Evolutionary conservation across 1,140 invertebrate species (phyloP).

Genomic region (Drosophila paulistorum): DNA sequence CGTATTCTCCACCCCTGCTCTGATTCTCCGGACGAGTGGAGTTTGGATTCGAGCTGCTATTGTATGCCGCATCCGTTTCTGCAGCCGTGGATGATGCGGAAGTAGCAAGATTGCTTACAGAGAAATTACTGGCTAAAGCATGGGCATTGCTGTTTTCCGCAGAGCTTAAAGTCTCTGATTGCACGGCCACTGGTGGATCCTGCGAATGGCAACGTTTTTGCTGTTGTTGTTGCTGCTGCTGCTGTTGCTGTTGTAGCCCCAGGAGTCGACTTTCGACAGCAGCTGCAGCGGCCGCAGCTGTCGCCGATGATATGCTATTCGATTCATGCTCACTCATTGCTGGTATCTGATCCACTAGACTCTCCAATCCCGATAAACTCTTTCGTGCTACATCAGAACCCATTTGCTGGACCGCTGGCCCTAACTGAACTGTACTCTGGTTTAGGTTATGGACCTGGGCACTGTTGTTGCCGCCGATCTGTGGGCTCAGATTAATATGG

Average conservation of each 20-base stretch:
- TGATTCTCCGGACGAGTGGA: constrained; percentile 20
- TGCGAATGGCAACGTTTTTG: constrained; percentile 43
- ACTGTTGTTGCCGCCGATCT: constrained; percentile 19
- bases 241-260: constrained; percentile 56
- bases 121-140: constrained; percentile 62
- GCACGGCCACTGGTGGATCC: constrained; percentile 4
- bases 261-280: constrained; percentile 66
- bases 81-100: constrained; percentile 46
- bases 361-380: constrained; percentile 94
- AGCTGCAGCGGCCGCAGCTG: constrained; percentile 55
- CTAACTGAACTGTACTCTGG: not conserved
- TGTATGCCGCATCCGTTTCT: constrained; percentile 42
- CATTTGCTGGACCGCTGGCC: constrained; percentile 12
- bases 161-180: constrained; percentile 17
- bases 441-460: constrained; percentile 84
- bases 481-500: constrained; percentile 45
- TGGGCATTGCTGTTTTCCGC: constrained; percentile 34
- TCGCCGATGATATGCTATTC: constrained; percentile 37
- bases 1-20: constrained; percentile 38
- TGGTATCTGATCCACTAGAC: constrained; percentile 95
- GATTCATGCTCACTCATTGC: constrained; percentile 88
- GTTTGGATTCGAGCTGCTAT: constrained; percentile 22
- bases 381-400: constrained; percentile 91
- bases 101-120: constrained; percentile 65
- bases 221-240: constrained; percentile 47